Percentiles rank a stretch among this genome's conserved stretches.
Evolutionary conservation across 1,140 invertebrate species (phyloP).

Genomic region (Holcopasites calliopsidis): DNA sequence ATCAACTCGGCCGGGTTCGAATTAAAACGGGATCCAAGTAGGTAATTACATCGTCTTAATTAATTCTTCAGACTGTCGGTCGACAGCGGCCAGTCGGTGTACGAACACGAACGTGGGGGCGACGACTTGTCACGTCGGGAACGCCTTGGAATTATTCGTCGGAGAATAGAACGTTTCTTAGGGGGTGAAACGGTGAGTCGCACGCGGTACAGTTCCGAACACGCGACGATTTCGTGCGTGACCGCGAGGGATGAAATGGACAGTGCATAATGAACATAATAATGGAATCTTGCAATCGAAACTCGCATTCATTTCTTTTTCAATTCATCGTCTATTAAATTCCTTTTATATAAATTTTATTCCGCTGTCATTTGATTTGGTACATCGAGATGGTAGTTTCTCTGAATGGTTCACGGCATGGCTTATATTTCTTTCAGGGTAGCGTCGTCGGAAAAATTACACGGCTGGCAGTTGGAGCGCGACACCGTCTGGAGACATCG

Average conservation of each 20-base stretch:
- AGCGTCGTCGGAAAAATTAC: conserved; percentile 9
- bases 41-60: conserved; percentile 48
- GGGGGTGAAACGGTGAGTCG: conserved; percentile 33
- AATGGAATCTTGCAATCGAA: no score
- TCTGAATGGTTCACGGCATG: not conserved
- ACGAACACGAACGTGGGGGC: not conserved
- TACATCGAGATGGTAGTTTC: not conserved
- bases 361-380: conserved; percentile 38
- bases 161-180: conserved; percentile 7
- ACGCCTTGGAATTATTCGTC: conserved; percentile 23
- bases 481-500: conserved; percentile 11
- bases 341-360: no score
- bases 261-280: no score
- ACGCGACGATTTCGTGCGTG: conserved; percentile 19
- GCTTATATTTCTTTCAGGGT: conserved; percentile 22
- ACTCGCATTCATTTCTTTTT: no score
- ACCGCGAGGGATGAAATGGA: not conserved
- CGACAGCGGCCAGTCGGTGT: not conserved
- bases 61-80: conserved; percentile 40
- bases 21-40: conserved; percentile 38
- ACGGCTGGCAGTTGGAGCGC: not conserved
- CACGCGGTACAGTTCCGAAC: not conserved
- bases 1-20: conserved; percentile 21
- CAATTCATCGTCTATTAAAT: not conserved
- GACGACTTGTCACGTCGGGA: conserved; percentile 18